A percentile compares a stretch with the other conserved stretches of the same genome.
phyloP scores from a whole-genome alignment of 2,797 vertebrate genomes.

The Dermochelys coriacea region DNA sequence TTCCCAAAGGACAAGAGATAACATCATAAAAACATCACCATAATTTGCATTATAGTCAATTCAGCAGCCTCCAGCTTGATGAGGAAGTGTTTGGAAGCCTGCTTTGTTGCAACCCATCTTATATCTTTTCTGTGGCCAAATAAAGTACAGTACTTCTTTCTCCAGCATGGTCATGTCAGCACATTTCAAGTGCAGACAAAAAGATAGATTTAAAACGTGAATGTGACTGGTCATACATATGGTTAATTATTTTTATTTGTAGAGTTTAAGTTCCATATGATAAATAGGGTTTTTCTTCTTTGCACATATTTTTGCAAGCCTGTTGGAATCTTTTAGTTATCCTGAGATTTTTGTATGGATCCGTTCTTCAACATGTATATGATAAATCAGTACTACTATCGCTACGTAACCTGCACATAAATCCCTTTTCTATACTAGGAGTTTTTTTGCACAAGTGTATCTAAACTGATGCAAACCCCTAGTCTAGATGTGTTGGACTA shows the following conservation, averaged over 20 bases:
- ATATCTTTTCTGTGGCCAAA: neutral
- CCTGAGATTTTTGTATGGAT: neutral
- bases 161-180: neutral
- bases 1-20: neutral
- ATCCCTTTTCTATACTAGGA: fast-evolving
- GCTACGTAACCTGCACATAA: neutral
- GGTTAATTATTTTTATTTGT: neutral
- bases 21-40: neutral
- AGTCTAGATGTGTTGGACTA: neutral
- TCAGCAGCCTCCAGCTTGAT: neutral
- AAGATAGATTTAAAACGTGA: neutral
- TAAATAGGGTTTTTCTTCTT: neutral
- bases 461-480: neutral
- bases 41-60: neutral
- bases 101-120: neutral
- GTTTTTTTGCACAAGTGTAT: neutral
- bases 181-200: neutral
- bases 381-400: neutral
- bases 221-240: neutral
- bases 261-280: neutral
- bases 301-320: neutral
- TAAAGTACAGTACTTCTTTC: neutral
- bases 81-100: neutral
- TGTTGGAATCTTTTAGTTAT: neutral
- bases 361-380: neutral